These are phyloP conservation scores for Trisateles emortualis DNA, from an alignment of 2,888 invertebrate species.

Conservation along the genomic window DNA sequence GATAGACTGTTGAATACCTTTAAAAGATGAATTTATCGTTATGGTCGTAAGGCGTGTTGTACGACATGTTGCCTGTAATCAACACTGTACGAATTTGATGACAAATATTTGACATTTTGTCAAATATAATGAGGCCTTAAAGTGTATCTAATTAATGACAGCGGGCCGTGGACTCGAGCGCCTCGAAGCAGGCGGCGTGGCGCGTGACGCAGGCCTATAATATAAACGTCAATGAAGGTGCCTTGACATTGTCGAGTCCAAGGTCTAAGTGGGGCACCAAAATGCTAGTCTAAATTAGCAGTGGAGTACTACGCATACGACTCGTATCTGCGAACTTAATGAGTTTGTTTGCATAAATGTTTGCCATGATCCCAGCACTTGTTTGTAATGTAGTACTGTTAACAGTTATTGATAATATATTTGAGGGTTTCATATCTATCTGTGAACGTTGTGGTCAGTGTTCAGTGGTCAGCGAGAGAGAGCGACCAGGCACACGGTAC, in stretches of 20 bases:
- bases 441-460: slow-evolving; percentile 16
- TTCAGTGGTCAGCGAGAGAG: slow-evolving; percentile 7
- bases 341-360: slow-evolving; percentile 27
- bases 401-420: slow-evolving; percentile 40
- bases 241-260: slow-evolving; percentile 13
- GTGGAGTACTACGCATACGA: slow-evolving; percentile 15
- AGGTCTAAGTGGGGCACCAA: slow-evolving; percentile 18
- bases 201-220: not conserved
- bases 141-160: slow-evolving; percentile 7
- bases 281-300: slow-evolving; percentile 46
- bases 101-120: slow-evolving; percentile 7
- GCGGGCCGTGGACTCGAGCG: slow-evolving; percentile 9
- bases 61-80: slow-evolving; percentile 10
- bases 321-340: slow-evolving; percentile 5
- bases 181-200: slow-evolving; percentile 9
- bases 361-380: slow-evolving; percentile 46
- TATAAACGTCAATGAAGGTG: slow-evolving; percentile 1
- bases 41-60: slow-evolving; percentile 12
- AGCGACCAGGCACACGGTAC: slow-evolving; percentile 21
- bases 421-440: slow-evolving; percentile 45
- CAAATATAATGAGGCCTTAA: slow-evolving; percentile 25
- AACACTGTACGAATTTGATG: slow-evolving; percentile 5
- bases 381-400: slow-evolving; percentile 42
- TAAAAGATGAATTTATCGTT: slow-evolving; percentile 32
- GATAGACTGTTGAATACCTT: slow-evolving; percentile 41